Percentiles rank a stretch among this genome's conserved stretches.
Conservation (phyloP, 2,797 vertebrate species). For the Pipistrellus pipistrellus region DNA sequence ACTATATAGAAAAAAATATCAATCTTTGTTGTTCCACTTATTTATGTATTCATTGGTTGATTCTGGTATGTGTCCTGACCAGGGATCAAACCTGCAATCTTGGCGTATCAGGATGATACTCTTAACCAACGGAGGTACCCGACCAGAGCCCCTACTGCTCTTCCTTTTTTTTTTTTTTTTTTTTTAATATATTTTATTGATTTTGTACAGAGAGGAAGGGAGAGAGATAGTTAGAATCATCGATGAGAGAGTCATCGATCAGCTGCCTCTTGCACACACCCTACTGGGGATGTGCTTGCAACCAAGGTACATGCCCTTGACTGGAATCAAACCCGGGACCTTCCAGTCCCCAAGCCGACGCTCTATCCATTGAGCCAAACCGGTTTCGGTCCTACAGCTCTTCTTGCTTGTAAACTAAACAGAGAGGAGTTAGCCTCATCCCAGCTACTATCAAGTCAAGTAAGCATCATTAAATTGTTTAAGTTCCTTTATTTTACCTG, state of each 20-base stretch:
- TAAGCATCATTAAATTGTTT: slow-evolving; percentile 26
- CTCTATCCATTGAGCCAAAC: too few relatives aligned
- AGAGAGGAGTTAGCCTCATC: neutral
- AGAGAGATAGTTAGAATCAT: too few relatives aligned
- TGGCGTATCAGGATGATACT: neutral
- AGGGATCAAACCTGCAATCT: neutral
- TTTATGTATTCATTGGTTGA: neutral
- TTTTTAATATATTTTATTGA: too few relatives aligned
- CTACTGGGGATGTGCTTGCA: too few relatives aligned
- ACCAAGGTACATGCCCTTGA: too few relatives aligned
- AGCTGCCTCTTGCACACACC: too few relatives aligned
- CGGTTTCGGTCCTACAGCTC: neutral
- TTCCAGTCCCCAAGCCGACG: too few relatives aligned
- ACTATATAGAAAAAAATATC: neutral
- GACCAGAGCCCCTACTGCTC: neutral
- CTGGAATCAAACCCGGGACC: too few relatives aligned
- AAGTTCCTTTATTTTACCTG: slow-evolving; percentile 47
- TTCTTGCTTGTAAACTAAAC: slow-evolving; percentile 51
- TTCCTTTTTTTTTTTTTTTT: too few relatives aligned
- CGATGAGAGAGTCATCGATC: too few relatives aligned
- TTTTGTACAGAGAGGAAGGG: too few relatives aligned
- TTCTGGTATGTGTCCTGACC: neutral
- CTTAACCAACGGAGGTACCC: neutral
- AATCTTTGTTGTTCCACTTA: neutral
- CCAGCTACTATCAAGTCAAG: neutral